Evolutionary conservation across 2,113 vertebrate genomes (phyloP).

Genomic region (Crotalus helleri): DNA sequence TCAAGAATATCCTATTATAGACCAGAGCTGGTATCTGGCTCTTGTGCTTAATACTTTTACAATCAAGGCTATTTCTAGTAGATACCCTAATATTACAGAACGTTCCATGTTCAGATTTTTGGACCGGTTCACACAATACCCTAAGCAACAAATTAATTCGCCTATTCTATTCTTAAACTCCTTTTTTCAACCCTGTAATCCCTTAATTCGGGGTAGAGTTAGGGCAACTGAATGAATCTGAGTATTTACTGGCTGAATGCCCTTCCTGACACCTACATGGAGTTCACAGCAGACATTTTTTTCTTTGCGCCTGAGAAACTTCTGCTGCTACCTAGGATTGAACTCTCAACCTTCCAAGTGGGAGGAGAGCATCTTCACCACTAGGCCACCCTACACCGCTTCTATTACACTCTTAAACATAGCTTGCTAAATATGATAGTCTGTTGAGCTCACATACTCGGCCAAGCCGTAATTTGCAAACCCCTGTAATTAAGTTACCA

Average conservation of each 20-base stretch:
- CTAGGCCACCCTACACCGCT: background rate
- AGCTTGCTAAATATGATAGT: background rate
- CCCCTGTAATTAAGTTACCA: background rate
- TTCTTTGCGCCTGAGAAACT: background rate
- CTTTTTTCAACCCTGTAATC: background rate
- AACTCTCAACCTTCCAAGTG: background rate
- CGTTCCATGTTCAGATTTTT: background rate
- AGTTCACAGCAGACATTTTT: background rate
- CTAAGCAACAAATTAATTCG: background rate
- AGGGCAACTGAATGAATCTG: background rate
- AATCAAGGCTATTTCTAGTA: conserved; percentile 10
- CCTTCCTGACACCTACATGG: background rate
- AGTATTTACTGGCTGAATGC: background rate
- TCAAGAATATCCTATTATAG: conserved; percentile 40
- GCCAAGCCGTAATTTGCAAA: background rate
- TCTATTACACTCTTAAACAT: background rate
- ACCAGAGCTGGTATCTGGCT: background rate
- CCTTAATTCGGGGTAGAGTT: background rate
- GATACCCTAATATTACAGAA: background rate
- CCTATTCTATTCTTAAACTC: background rate
- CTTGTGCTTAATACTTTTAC: conserved; percentile 12
- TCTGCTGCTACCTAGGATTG: background rate
- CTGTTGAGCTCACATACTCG: background rate
- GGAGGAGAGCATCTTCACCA: background rate
- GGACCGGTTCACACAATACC: background rate